A percentile compares a stretch with the other conserved stretches of the same genome.
These are phyloP conservation scores for Megastigmus dorsalis DNA, from an alignment of 2,888 invertebrate species.

Conservation along the genomic window DNA sequence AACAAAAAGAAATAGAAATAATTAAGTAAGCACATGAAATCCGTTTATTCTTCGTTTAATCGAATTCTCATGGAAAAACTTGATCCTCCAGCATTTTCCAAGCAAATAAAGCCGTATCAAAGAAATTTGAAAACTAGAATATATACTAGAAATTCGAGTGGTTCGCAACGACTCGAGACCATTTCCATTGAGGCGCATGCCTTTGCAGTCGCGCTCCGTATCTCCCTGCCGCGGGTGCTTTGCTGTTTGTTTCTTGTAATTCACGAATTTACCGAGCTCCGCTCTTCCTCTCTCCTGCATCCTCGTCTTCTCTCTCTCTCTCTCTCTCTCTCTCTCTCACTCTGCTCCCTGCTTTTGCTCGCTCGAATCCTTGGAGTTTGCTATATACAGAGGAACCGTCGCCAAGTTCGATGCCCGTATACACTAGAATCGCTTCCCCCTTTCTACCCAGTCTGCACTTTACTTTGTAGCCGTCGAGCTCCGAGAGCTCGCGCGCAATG, in stretches of 20 bases:
- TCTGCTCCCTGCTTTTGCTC: no score
- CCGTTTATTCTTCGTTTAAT: no score
- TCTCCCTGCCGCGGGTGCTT: slow-evolving; percentile 32
- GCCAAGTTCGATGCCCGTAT: slow-evolving; percentile 46
- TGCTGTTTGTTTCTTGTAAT: slow-evolving; percentile 65
- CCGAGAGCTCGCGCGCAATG: slow-evolving; percentile 12
- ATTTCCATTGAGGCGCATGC: neutral
- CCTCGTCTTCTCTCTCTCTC: neutral
- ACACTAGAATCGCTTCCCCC: slow-evolving; percentile 27
- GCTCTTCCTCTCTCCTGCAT: slow-evolving; percentile 33
- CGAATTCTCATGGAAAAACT: no score
- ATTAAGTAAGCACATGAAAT: no score
- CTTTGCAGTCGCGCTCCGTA: neutral
- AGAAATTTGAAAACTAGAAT: neutral
- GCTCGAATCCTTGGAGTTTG: slow-evolving; percentile 46
- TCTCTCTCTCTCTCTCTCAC: neutral
- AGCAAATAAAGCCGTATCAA: no score
- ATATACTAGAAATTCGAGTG: neutral
- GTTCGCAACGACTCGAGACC: neutral
- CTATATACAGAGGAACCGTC: slow-evolving; percentile 17
- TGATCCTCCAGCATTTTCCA: no score
- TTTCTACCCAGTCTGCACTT: slow-evolving; percentile 46
- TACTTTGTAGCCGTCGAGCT: slow-evolving; percentile 47
- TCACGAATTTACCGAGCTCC: slow-evolving; percentile 58
- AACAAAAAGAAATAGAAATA: no score